Evolutionary conservation across 2,888 invertebrate species (phyloP).

Genomic region (Acrobasis consociella): DNA sequence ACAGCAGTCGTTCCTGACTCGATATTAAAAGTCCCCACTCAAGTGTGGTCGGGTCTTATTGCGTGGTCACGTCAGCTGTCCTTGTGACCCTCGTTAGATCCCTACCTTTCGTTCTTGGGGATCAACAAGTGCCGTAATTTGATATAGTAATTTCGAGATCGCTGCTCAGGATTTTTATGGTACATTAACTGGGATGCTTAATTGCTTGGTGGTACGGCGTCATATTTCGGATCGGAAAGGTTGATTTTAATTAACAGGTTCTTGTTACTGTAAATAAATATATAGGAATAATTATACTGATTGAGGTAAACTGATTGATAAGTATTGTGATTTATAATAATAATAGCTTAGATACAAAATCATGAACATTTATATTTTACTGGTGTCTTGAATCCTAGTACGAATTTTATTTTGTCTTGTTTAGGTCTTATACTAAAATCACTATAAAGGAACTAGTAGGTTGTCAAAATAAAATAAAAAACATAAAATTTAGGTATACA

Average conservation of each 20-base stretch:
- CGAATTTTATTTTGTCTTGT: no score
- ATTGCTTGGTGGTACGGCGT: conserved; percentile 15
- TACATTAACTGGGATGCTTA: conserved; percentile 30
- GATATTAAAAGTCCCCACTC: conserved; percentile 67
- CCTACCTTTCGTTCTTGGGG: conserved; percentile 40
- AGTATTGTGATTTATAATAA: no score
- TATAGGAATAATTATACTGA: no score
- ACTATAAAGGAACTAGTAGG: no score
- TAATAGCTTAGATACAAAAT: no score
- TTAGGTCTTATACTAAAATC: no score
- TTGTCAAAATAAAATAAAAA: no score
- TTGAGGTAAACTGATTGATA: no score
- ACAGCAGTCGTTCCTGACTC: conserved; percentile 24
- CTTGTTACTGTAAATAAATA: no score
- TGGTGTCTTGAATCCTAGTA: no score
- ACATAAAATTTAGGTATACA: no score
- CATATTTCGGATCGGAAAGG: conserved; percentile 2
- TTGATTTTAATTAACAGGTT: neutral
- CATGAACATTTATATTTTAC: no score
- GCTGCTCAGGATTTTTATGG: conserved; percentile 35
- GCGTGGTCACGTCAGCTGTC: conserved; percentile 63
- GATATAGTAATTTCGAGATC: conserved; percentile 41
- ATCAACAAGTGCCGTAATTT: conserved; percentile 59
- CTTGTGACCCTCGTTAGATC: conserved; percentile 57
- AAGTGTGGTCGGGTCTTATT: conserved; percentile 50